Evolutionary conservation across 2,113 vertebrate species (phyloP).

Genomic region (Corydoras maculifer): DNA sequence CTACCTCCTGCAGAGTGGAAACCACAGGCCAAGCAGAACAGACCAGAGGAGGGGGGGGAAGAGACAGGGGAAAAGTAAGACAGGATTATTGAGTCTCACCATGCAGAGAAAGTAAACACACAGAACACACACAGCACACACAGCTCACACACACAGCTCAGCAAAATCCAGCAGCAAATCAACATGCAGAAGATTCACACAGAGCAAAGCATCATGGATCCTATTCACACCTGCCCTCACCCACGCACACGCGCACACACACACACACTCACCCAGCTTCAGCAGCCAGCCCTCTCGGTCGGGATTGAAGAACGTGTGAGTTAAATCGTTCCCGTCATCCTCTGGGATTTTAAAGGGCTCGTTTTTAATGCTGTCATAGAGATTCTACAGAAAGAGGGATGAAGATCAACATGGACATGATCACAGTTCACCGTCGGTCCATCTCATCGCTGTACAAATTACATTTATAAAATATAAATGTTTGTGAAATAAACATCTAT

Average conservation of each 20-base stretch:
- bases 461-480: too few relatives aligned
- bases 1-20: slow-evolving; percentile 43
- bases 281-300: slow-evolving; percentile 90
- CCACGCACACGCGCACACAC: not conserved
- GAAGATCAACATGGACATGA: not conserved
- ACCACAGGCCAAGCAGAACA: slow-evolving; percentile 39
- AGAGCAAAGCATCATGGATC: too few relatives aligned
- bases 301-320: slow-evolving; percentile 88
- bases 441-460: too few relatives aligned
- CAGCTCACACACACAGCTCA: slow-evolving; percentile 1
- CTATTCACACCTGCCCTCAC: not conserved
- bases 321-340: slow-evolving; percentile 88
- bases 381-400: slow-evolving; percentile 61
- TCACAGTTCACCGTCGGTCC: too few relatives aligned
- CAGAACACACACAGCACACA: slow-evolving; percentile 16
- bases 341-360: slow-evolving; percentile 91
- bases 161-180: too few relatives aligned
- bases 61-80: slow-evolving; percentile 24
- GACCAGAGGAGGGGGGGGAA: slow-evolving; percentile 36
- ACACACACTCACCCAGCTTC: slow-evolving; percentile 73
- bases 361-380: slow-evolving; percentile 87
- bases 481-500: too few relatives aligned
- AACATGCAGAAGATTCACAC: too few relatives aligned
- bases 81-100: slow-evolving; percentile 66
- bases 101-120: slow-evolving; percentile 61